Base-by-base conservation (phyloP, 2,888 invertebrate genomes). In the Tenthredo notha region DNA sequence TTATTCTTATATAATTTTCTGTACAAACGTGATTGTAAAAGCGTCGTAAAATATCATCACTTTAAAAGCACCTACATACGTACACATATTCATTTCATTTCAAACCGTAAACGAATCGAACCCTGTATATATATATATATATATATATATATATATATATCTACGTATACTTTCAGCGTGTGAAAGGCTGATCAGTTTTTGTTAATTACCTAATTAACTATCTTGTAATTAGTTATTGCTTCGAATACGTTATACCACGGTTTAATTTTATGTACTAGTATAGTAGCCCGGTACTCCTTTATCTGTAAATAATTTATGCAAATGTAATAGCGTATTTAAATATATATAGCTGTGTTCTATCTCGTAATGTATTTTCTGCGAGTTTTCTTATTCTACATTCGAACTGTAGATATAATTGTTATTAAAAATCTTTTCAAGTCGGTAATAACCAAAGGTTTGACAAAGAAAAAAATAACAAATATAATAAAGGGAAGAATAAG, bases 191-290 rank as follows among this genome's bases (percentile, higher is more conserved):
- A 78, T 78, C 54, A 78, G 33, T 78, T 78, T 78, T 78, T 54
- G 50, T 54, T 58, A 78, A 78, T 78, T 54, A 78, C 54, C 78
- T 78, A 78, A 78, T 78, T 78, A 78, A 78, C 78, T 54, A 37
- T 54, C 50, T 29, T n/a, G 43, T 75, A 75, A 75, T 75, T 75
- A 75, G 75, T 75, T 47, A 21, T 37, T 75, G 43, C 47, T 25
- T 33, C 29, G 29, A 47, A 75, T 47, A 75, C 61, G 25, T 12
- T 61, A 12, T 43, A 29, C 25, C 75, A n/a, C n/a, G 75, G n/a
- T 47, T 75, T 47, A 25, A 75, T 25, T 47, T 21, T 75, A 43
- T 70, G 18, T 29, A 47, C 47, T 21, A n/a, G n/a, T 54, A 54
- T 21, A n/a, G n/a, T 54, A 54, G 21, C 21, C 40, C 72, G 72